Evolutionary conservation across 2,113 vertebrate genomes (phyloP).

Genomic region (western clawed frog (Xenopus tropicalis)): DNA sequence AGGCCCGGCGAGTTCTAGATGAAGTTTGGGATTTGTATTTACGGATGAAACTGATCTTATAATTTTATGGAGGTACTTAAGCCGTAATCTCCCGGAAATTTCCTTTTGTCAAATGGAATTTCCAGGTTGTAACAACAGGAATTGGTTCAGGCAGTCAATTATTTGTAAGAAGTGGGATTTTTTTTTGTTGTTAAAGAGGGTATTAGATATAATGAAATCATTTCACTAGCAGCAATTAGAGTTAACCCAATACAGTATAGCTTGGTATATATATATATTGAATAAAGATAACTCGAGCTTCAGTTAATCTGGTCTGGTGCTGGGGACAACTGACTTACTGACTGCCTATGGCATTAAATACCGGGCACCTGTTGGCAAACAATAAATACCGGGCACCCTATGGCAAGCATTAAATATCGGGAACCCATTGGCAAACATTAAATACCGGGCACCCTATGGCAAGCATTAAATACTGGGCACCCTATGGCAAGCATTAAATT

Average conservation of each 20-base stretch:
- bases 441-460: too few relatives aligned
- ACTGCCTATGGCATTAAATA: too few relatives aligned
- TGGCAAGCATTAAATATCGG: too few relatives aligned
- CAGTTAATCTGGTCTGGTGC: background rate
- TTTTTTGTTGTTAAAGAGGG: constrained; percentile 50
- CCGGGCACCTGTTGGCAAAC: too few relatives aligned
- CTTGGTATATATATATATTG: background rate
- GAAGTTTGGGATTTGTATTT: constrained; percentile 61
- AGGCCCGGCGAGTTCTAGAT: constrained; percentile 63
- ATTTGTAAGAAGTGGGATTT: constrained; percentile 54
- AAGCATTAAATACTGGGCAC: too few relatives aligned
- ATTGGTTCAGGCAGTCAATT: constrained; percentile 53
- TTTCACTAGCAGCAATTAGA: constrained; percentile 51
- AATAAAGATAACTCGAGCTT: background rate
- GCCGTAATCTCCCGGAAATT: constrained; percentile 53
- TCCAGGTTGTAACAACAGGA: constrained; percentile 48
- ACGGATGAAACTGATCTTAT: constrained; percentile 64
- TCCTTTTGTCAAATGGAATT: constrained; percentile 60
- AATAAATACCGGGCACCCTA: too few relatives aligned
- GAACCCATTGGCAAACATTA: too few relatives aligned
- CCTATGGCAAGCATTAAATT: too few relatives aligned
- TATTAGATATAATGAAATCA: constrained; percentile 54
- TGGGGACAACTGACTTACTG: too few relatives aligned
- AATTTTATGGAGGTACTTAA: constrained; percentile 66
- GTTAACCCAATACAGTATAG: constrained; percentile 40